These are phyloP conservation scores for Micrasema minimum DNA, from an alignment of 1,140 invertebrate genomes.

Conservation along the genomic window DNA sequence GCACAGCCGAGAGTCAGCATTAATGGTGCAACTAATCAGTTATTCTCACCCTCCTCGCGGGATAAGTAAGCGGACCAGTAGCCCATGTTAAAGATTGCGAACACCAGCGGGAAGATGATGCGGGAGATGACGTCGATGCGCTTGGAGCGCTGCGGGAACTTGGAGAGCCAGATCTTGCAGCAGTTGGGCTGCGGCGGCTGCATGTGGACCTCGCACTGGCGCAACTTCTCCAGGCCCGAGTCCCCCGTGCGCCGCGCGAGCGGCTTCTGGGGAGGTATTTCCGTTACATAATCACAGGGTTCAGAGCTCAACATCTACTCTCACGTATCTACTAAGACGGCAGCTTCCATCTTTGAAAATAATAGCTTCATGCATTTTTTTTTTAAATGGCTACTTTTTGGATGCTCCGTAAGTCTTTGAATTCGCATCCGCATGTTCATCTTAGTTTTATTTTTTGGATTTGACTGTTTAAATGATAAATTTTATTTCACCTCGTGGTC, in stretches of 20 bases:
- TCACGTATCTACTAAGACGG: too few species aligned
- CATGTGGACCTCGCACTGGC: conserved; percentile 86
- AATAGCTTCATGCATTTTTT: too few species aligned
- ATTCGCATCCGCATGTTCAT: too few species aligned
- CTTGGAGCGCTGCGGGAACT: conserved; percentile 84
- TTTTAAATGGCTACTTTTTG: too few species aligned
- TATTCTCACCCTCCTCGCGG: conserved; percentile 79
- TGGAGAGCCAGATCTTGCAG: conserved; percentile 93
- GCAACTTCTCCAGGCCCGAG: conserved; percentile 82
- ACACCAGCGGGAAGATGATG: conserved; percentile 93
- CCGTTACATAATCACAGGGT: conserved; percentile 26
- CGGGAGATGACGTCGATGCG: conserved; percentile 95
- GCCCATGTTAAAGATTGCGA: conserved; percentile 94
- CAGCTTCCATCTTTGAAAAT: too few species aligned
- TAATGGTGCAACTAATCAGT: conserved; percentile 67
- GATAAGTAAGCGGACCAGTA: conserved; percentile 93
- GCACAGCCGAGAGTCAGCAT: too few species aligned
- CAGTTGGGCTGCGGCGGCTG: conserved; percentile 77
- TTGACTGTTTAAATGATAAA: too few species aligned
- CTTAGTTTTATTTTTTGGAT: too few species aligned
- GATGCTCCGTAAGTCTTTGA: too few species aligned
- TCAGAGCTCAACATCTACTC: too few species aligned
- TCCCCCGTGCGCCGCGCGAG: conserved; percentile 83
- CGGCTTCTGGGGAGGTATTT: conserved; percentile 76
- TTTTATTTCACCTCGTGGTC: too few species aligned